Conservation (phyloP, 2,113 vertebrate genomes). For the Boulengeromyrus knoepffleri region DNA sequence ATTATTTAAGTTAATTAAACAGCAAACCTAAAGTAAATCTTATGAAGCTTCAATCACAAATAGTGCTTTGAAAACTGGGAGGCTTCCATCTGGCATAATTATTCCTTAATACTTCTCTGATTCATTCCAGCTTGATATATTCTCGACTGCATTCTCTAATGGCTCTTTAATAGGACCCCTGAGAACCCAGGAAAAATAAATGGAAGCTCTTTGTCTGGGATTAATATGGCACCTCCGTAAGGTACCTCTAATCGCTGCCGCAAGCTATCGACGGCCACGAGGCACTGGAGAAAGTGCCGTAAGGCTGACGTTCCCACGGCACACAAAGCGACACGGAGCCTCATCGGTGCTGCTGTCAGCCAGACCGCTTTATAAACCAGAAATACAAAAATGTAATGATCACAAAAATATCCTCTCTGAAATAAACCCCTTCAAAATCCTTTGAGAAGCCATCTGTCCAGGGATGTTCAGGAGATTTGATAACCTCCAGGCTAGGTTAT, state of each 20-base stretch:
- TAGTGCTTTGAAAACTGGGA: conserved; percentile 1
- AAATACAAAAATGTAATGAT: conserved; percentile 17
- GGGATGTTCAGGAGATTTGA: conserved; percentile 15
- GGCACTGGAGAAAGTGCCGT: background rate
- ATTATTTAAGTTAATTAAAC: background rate
- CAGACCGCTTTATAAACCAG: background rate
- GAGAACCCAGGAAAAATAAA: background rate
- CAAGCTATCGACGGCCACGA: background rate
- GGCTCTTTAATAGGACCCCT: background rate
- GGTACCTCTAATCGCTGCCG: background rate
- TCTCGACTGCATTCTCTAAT: background rate
- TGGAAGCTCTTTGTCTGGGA: background rate
- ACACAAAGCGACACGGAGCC: background rate
- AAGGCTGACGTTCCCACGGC: background rate
- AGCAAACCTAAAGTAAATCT: conserved; percentile 8
- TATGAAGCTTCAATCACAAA: background rate
- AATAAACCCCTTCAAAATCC: conserved; percentile 18
- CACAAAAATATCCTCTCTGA: conserved; percentile 14
- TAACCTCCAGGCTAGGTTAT: conserved; percentile 18
- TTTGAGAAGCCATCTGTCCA: conserved; percentile 7
- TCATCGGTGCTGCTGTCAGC: conserved; percentile 5
- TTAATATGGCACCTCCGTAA: background rate
- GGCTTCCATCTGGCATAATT: background rate
- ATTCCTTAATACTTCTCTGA: conserved; percentile 6
- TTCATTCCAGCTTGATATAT: background rate